These are phyloP conservation scores for Heliangelus exortis DNA, from an alignment of 2,797 vertebrate species.

Conservation along the genomic window DNA sequence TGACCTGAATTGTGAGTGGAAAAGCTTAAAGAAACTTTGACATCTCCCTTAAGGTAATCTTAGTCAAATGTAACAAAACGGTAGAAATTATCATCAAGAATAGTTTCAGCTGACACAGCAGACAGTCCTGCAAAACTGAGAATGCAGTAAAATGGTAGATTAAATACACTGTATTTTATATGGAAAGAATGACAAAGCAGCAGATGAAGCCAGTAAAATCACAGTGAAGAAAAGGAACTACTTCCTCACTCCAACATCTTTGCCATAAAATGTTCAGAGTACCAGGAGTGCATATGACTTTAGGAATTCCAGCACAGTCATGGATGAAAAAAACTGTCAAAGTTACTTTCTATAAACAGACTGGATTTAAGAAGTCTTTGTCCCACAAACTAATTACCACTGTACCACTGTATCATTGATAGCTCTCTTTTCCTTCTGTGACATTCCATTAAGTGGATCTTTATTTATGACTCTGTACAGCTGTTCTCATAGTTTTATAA, in stretches of 20 bases:
- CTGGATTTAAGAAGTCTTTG: not conserved
- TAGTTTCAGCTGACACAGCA: not conserved
- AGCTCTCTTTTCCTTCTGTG: not conserved
- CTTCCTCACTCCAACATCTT: not conserved
- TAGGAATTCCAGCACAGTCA: not conserved
- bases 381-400: not conserved
- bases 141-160: not conserved
- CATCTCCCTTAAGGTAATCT: not conserved
- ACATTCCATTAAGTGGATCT: not conserved
- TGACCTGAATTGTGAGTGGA: fast-evolving
- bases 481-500: not conserved
- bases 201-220: not conserved
- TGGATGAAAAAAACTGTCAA: not conserved
- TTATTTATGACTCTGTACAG: not conserved
- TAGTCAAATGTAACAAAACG: not conserved
- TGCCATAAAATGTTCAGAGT: not conserved
- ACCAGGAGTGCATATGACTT: not conserved
- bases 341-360: not conserved
- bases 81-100: not conserved
- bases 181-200: not conserved
- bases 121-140: not conserved
- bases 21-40: not conserved
- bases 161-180: not conserved
- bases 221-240: not conserved
- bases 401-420: not conserved